Evolutionary conservation across 2,113 vertebrate species (phyloP), one percentile per base, ranked within the genome.

Genomic region (Sprattus sprattus): DNA sequence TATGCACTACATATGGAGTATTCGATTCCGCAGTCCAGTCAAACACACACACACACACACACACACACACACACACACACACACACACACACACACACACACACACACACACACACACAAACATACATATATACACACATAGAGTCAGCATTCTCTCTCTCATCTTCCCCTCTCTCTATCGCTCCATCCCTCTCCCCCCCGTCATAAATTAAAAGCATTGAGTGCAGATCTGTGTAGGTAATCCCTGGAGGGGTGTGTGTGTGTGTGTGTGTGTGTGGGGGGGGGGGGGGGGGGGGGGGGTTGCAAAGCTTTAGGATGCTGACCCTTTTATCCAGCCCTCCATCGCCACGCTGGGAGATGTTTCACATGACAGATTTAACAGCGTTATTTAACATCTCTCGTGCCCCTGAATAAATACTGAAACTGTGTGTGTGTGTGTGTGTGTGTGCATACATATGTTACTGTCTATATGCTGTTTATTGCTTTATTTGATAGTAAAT

Each of bases 201-300:
- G 64, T 67, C 64, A 67, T 67, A 71, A 71, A 84, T 71, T 84
- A 47, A 67, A 84, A 46, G 45, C 57, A 84, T 46, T 18, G 60
- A 84, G 20, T 46, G 57, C 32, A 20, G 28, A 83, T 83, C 46
- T 83, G 54, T 83, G 83, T 25, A 16, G 39, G 52, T 67, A 84
- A 84, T 84, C 83, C 45, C 1, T 45, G 44, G n/a, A 39, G 39
- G 75, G 46, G 46, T 8, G 28, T n/a, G n/a, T n/a, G n/a, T n/a
- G n/a, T n/a, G n/a, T n/a, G n/a, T n/a, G n/a, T n/a, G 52, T 0
- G 54, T 5, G 54, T 16, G 54, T 22, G 18, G 54, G 5, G 18
- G 0, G 9, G 47, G 47, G 8, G 47, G 8, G 13, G 47, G 9
- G 2, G 47, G 47, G 47, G 47, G 47, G 9, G 47, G 47, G 47